Base-by-base conservation (phyloP, 2,888 invertebrate species). In the Ochropleura plecta region DNA sequence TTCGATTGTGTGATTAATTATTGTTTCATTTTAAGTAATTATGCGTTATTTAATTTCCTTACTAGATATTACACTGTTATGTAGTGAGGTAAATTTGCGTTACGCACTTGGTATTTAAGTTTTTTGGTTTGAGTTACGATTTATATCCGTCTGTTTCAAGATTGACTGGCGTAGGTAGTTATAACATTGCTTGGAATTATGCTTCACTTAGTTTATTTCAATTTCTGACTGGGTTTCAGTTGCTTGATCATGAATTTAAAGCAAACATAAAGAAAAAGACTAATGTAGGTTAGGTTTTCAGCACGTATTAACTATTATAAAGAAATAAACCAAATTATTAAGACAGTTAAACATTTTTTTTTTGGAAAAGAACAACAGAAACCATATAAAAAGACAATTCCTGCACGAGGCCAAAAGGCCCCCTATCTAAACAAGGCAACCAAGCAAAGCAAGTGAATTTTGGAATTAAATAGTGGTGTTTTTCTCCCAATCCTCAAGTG, bases 11-110 rank as follows among this genome's bases (percentile, higher is more conserved):
- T 83, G 76, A 85, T 81, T 84, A 78, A 84, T 75, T 65, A 66
- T 65, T 78, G 57, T 69, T 64, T 53, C 40, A 68, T 60, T 69
- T 64, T 53, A 40, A 68, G 71, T 76, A 83, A 78, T 79, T 68
- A 44, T 57, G 49, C 62, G 84, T 80, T 87, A 81, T 76, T 80
- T 71, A 84, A 86, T 85, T 85, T 82, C 78, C 84, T 85, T 53
- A 67, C 51, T 73, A 70, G 76, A 76, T 81, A 69, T 79, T 76
- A 76, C 49, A 72, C 60, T 66, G 78, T 76, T 79, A 70, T 73
- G 73, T 65, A 60, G 65, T 78, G 78, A 20, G 44, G 60, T 63
- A 76, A 73, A 73, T 60, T 48, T 73, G 73, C 73, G 76, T 83
- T 74, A 76, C 76, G 69, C 64, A 82, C 60, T 63, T 18, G 18